Evolutionary conservation across 2,888 invertebrate genomes (phyloP), one percentile per base, ranked within the genome.

Genomic region (Drosophila infuscata): DNA sequence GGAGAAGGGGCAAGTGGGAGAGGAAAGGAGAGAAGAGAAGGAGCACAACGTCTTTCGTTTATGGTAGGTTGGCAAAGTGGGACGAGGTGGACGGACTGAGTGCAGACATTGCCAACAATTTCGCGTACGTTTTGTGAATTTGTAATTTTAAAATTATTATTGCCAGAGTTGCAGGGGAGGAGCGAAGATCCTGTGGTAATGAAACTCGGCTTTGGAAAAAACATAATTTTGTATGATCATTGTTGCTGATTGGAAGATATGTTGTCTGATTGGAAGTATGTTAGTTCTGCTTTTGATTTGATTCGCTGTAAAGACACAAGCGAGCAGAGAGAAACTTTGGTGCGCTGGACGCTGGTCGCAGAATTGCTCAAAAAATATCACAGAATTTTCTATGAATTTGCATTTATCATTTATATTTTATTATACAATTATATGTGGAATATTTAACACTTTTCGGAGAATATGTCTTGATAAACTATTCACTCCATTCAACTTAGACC

Each of bases 41-140:
- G 51, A 65, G 48, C 43, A 56, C 69, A 60, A 63, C 70, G 59
- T 70, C 64, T 71, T 67, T 69, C 61, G 56, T 59, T 64, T 64
- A 32, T 56, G 59, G 63, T 60, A 61, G 76, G 59, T 41, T 57
- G 54, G 38, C 54, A 53, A 51, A 67, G 62, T 48, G 38, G 62
- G 48, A 57, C 64, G 46, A 41, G 54, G 29, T 25, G 36, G 54
- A 38, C 56, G 56, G 38, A 29, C 51, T 65, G 70, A 81, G 74
- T 73, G 75, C 83, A 89, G 84, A 85, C 87, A 86, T 83, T 89
- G 75, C 81, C 88, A 83, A 89, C 90, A 89, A 89, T 88, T 90
- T 90, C 86, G 88, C 83, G 88, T 86, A 91, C 90, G 91, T 90
- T 91, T 89, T 90, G 87, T 91, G 91, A 91, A 91, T 91, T 91